Percentiles rank a stretch among this genome's conserved stretches.
phyloP scores from a whole-genome alignment of 2,797 vertebrate species.

The Karalla daura region DNA sequence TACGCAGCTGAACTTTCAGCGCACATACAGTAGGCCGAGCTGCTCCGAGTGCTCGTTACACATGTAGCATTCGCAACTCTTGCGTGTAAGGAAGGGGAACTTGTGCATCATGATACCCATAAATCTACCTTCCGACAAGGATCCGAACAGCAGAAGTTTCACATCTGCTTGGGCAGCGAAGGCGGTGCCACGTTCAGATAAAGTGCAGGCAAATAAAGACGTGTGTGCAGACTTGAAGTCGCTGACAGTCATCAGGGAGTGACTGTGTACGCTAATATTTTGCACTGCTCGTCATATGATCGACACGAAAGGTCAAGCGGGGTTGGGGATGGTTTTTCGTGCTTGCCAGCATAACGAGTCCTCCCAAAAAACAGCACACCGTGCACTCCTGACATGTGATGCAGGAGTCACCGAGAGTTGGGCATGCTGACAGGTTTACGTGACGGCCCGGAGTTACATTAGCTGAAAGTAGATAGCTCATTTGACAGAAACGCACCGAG shows the following conservation, averaged over 20 bases:
- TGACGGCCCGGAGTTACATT: not conserved
- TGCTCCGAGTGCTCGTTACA: not conserved
- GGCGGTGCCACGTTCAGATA: not conserved
- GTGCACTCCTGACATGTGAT: not conserved
- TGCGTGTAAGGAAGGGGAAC: not conserved
- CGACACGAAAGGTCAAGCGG: not conserved
- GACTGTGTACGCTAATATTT: not conserved
- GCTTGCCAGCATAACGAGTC: not conserved
- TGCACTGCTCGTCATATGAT: not conserved
- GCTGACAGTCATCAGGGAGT: not conserved
- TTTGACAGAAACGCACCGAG: conserved; percentile 17
- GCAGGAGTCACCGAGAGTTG: not conserved
- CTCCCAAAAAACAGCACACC: conserved; percentile 19
- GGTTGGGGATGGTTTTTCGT: not conserved
- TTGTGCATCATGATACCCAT: not conserved
- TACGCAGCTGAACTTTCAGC: not conserved
- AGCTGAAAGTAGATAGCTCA: not conserved
- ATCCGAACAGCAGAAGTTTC: not conserved
- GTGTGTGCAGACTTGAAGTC: not conserved
- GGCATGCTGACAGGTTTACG: not conserved
- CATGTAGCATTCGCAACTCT: conserved; percentile 1
- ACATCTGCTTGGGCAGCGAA: not conserved
- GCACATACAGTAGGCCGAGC: not conserved
- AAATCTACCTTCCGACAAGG: not conserved
- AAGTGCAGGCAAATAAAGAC: not conserved